These are phyloP conservation scores for Drosophila tripunctata DNA, from an alignment of 2,888 invertebrate genomes.

Conservation along the genomic window DNA sequence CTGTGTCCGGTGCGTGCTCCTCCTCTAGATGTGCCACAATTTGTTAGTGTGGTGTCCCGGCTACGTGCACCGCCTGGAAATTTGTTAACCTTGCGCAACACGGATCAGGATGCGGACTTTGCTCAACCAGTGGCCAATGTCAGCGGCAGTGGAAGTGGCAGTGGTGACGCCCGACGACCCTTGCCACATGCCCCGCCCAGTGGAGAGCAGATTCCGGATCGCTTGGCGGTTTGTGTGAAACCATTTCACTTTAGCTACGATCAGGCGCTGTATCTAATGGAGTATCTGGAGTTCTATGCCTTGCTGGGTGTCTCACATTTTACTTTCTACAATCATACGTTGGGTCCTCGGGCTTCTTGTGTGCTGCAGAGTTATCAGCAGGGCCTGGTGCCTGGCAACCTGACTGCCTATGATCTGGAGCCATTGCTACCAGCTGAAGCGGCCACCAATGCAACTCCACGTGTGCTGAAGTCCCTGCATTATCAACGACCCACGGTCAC, in stretches of 20 bases:
- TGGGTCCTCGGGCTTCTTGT: conserved; percentile 91
- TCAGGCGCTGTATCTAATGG: conserved; percentile 92
- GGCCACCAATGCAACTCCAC: conserved; percentile 63
- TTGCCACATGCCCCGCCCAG: conserved; percentile 60
- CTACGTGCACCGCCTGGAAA: conserved; percentile 87
- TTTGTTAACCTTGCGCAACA: conserved; percentile 87
- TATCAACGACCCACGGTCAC: conserved; percentile 82
- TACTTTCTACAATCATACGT: conserved; percentile 95
- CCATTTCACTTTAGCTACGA: conserved; percentile 95
- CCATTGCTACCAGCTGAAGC: conserved; percentile 49
- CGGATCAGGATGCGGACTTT: conserved; percentile 84
- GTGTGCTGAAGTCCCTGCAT: conserved; percentile 59
- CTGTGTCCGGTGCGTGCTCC: conserved; percentile 89
- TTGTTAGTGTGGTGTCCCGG: conserved; percentile 89
- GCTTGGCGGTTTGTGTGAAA: conserved; percentile 93
- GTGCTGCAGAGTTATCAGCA: conserved; percentile 88
- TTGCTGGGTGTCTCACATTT: conserved; percentile 94
- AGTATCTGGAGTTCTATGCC: conserved; percentile 94
- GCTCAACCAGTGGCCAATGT: conserved; percentile 5
- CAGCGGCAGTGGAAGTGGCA: conserved; percentile 20
- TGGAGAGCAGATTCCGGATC: conserved; percentile 84
- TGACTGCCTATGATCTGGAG: conserved; percentile 79
- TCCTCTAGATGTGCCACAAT: conserved; percentile 87
- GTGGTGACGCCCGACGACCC: background rate
- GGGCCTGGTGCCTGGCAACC: conserved; percentile 81